Evolutionary conservation across 2,888 invertebrate genomes (phyloP).

Genomic region (Scelioninae gen. 1): DNA sequence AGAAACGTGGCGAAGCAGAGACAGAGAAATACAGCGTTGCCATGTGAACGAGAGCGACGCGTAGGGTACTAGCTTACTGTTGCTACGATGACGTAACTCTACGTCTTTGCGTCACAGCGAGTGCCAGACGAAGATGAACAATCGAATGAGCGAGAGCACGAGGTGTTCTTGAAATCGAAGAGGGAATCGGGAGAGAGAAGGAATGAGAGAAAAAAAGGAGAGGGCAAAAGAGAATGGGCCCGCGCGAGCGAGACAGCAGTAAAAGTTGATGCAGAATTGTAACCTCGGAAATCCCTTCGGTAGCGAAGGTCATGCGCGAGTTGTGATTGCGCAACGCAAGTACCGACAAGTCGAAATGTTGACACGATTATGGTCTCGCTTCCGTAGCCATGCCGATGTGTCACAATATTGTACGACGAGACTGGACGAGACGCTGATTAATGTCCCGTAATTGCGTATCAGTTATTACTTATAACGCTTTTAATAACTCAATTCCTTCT

Average conservation of each 20-base stretch:
- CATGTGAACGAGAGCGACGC: conserved; percentile 78
- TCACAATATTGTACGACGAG: conserved; percentile 58
- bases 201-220: conserved; percentile 11
- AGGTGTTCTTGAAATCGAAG: conserved; percentile 63
- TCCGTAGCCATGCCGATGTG: conserved; percentile 56
- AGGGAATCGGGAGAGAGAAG: conserved; percentile 20
- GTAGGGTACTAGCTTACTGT: conserved; percentile 70
- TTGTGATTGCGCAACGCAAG: conserved; percentile 61
- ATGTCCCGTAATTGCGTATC: conserved; percentile 41
- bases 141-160: conserved; percentile 43
- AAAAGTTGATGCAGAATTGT: conserved; percentile 72
- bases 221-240: conserved; percentile 43
- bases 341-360: conserved; percentile 60
- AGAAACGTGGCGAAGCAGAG: conserved; percentile 21
- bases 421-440: conserved; percentile 48
- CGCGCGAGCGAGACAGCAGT: conserved; percentile 48
- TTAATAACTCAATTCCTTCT: not conserved
- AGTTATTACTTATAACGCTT: not conserved
- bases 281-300: conserved; percentile 68
- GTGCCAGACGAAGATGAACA: conserved; percentile 44
- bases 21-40: conserved; percentile 78
- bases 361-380: conserved; percentile 61
- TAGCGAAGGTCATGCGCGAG: conserved; percentile 66
- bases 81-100: conserved; percentile 81
- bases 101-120: conserved; percentile 80